These are phyloP conservation scores for Caenorhabditis sp. DNA, from an alignment of 2,888 invertebrate species.

Conservation along the genomic window DNA sequence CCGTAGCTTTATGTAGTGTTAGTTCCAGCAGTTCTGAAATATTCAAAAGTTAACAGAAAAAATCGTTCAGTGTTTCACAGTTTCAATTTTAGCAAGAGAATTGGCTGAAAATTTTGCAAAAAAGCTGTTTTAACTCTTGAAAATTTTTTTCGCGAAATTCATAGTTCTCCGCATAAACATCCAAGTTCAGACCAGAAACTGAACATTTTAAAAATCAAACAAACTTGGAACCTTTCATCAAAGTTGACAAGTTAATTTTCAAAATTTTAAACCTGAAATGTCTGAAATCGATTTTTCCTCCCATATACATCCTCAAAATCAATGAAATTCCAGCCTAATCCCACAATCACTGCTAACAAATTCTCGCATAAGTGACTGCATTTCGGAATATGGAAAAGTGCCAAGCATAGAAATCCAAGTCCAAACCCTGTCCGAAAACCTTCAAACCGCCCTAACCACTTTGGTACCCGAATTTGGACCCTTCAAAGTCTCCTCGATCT, in stretches of 20 bases:
- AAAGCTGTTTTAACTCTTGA: too few relatives aligned
- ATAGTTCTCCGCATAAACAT: neutral
- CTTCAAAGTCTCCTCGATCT: slow-evolving; percentile 28
- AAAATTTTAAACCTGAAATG: too few relatives aligned
- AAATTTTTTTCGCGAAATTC: too few relatives aligned
- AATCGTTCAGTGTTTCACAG: neutral
- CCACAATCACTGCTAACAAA: slow-evolving; percentile 28
- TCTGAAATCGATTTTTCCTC: neutral
- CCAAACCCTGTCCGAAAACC: slow-evolving; percentile 16
- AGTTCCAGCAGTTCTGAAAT: too few relatives aligned
- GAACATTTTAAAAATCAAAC: neutral
- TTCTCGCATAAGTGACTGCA: slow-evolving; percentile 32
- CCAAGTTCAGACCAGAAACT: neutral
- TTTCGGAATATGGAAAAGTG: slow-evolving; percentile 40
- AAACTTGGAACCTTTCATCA: too few relatives aligned
- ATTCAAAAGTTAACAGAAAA: too few relatives aligned
- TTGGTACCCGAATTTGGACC: slow-evolving; percentile 45
- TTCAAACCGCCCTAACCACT: slow-evolving; percentile 35
- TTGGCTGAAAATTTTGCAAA: slow-evolving; percentile 4
- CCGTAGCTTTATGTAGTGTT: too few relatives aligned
- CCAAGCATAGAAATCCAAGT: slow-evolving; percentile 43
- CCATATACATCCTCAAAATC: too few relatives aligned
- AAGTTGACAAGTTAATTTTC: neutral
- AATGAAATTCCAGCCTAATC: slow-evolving; percentile 39
- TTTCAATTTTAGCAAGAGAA: neutral